Evolutionary conservation across 2,113 vertebrate genomes (phyloP).

Genomic region (Nannospalax galili): DNA sequence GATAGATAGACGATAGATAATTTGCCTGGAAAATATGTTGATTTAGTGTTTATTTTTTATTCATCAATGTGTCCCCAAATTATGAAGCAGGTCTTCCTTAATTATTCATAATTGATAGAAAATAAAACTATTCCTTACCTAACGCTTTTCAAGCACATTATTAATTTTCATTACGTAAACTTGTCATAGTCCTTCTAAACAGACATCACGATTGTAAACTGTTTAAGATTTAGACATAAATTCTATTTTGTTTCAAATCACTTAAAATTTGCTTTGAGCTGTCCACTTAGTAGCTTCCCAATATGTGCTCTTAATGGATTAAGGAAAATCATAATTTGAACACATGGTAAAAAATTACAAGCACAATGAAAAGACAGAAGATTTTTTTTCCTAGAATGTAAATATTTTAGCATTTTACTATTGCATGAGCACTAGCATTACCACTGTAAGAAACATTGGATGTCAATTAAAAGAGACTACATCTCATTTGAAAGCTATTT

Average conservation of each 20-base stretch:
- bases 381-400: background rate
- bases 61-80: too few relatives aligned
- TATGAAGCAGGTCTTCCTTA: too few relatives aligned
- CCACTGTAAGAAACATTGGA: background rate
- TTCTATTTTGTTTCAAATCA: slow-evolving; percentile 3
- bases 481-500: slow-evolving; percentile 16
- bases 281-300: background rate
- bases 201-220: too few relatives aligned
- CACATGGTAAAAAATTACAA: background rate
- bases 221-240: background rate
- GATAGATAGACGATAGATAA: too few relatives aligned
- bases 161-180: too few relatives aligned
- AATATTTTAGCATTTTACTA: slow-evolving; percentile 55
- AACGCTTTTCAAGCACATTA: too few relatives aligned
- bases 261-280: background rate
- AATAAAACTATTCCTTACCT: too few relatives aligned
- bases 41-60: too few relatives aligned
- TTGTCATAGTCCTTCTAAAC: too few relatives aligned
- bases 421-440: background rate
- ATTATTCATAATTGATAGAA: too few relatives aligned
- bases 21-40: too few relatives aligned
- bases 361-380: background rate
- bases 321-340: slow-evolving; percentile 36
- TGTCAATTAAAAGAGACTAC: slow-evolving; percentile 25
- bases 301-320: background rate